Conservation (phyloP, 2,797 vertebrate species). For the Graptemys geographica region DNA sequence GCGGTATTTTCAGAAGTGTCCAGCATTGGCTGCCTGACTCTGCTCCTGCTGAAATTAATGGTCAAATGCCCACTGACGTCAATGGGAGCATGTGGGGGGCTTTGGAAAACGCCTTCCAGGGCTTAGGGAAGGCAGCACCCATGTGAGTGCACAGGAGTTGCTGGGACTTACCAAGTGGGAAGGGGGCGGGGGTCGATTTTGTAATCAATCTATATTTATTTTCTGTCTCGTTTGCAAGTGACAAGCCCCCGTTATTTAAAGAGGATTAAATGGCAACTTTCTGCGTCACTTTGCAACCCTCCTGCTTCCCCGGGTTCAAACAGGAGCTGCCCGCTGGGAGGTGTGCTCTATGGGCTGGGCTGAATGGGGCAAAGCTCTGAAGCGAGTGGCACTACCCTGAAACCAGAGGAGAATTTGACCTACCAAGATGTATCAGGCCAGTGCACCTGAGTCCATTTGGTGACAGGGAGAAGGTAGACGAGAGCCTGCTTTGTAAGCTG, state of each 20-base stretch:
- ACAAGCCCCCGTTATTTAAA: not conserved
- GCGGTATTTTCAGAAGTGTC: not conserved
- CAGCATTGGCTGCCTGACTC: not conserved
- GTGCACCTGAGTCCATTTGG: fast-evolving
- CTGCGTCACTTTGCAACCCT: not conserved
- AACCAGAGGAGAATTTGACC: not conserved
- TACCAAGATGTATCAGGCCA: too few species aligned
- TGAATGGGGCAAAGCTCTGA: not conserved
- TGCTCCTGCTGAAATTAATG: not conserved
- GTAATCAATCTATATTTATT: not conserved
- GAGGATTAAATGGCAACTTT: not conserved
- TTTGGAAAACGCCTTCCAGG: not conserved
- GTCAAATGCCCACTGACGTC: not conserved
- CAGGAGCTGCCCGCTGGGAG: not conserved
- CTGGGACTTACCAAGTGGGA: not conserved
- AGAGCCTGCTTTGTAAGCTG: not conserved
- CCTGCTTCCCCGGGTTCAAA: not conserved
- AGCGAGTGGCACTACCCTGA: not conserved
- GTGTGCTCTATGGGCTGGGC: not conserved
- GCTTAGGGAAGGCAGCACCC: not conserved
- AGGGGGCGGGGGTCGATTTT: not conserved
- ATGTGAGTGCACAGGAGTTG: not conserved
- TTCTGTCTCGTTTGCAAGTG: not conserved
- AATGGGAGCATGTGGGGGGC: not conserved
- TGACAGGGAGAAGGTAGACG: fast-evolving